phyloP scores from a whole-genome alignment of 1,140 invertebrate genomes.

The Apolygus lucorum region DNA sequence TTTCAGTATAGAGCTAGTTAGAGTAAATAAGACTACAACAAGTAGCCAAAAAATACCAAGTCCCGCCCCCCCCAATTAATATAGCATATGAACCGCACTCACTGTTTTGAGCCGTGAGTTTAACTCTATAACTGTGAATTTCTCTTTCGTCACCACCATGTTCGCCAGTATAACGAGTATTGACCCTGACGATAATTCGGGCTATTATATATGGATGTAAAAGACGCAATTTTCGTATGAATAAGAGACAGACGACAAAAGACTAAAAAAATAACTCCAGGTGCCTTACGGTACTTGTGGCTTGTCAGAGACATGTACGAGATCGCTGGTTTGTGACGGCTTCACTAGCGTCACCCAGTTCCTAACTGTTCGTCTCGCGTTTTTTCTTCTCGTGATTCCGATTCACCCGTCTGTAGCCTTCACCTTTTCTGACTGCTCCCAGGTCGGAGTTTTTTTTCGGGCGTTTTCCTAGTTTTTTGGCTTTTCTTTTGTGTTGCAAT shows the following conservation, averaged over 20 bases:
- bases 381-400: background rate
- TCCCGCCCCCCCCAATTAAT: too few species aligned
- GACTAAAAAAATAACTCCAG: background rate
- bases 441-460: too few species aligned
- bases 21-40: too few species aligned
- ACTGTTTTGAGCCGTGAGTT: too few species aligned
- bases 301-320: conserved; percentile 11
- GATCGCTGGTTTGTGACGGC: conserved; percentile 16
- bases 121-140: too few species aligned
- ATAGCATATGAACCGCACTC: too few species aligned
- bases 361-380: background rate
- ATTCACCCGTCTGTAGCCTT: too few species aligned
- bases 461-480: too few species aligned
- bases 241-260: background rate
- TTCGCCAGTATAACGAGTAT: conserved; percentile 1
- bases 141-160: background rate
- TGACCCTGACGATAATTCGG: background rate
- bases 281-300: conserved; percentile 4
- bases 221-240: background rate
- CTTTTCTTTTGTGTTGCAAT: too few species aligned
- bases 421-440: too few species aligned
- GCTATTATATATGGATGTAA: conserved; percentile 7
- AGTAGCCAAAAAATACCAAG: too few species aligned
- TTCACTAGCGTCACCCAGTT: conserved; percentile 5
- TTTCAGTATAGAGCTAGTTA: too few species aligned